Percentiles rank a stretch among this genome's conserved stretches.
phyloP scores from a whole-genome alignment of 2,797 vertebrate species.

The Cercopithecus neglectus region DNA sequence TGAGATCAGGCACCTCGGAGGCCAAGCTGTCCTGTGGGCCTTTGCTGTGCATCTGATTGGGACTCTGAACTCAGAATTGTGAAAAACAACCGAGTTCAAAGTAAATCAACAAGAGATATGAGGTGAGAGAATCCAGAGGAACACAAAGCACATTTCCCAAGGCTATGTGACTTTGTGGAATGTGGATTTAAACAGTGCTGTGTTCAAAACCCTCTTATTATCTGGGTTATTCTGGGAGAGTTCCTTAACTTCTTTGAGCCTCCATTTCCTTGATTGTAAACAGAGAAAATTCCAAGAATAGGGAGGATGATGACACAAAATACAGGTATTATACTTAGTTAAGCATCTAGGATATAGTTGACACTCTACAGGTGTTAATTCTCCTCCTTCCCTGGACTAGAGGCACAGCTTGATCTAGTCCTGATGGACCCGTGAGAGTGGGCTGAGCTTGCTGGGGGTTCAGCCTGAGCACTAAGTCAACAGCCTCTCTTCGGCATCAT shows the following conservation, averaged over 20 bases:
- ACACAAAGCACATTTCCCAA: accelerated
- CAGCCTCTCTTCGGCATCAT: not conserved
- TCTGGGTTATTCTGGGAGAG: not conserved
- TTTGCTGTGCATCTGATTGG: not conserved
- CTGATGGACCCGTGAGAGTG: not conserved
- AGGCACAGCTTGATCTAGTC: not conserved
- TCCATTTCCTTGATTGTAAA: not conserved
- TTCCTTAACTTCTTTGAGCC: not conserved
- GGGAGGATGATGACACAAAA: not conserved
- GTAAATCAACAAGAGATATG: not conserved
- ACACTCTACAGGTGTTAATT: not conserved
- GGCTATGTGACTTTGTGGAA: not conserved
- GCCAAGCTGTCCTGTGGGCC: not conserved
- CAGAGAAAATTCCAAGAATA: not conserved
- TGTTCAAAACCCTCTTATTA: not conserved
- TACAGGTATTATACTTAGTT: not conserved
- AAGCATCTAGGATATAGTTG: not conserved
- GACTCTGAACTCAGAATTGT: not conserved
- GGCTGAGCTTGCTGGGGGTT: not conserved
- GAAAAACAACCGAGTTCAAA: not conserved
- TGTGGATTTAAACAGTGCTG: not conserved
- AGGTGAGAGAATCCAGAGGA: not conserved
- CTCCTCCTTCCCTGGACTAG: not conserved
- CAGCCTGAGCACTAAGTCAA: not conserved
- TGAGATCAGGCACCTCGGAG: not conserved